Evolutionary conservation across 2,888 invertebrate genomes (phyloP).

Genomic region (Pachymerium ferrugineum): DNA sequence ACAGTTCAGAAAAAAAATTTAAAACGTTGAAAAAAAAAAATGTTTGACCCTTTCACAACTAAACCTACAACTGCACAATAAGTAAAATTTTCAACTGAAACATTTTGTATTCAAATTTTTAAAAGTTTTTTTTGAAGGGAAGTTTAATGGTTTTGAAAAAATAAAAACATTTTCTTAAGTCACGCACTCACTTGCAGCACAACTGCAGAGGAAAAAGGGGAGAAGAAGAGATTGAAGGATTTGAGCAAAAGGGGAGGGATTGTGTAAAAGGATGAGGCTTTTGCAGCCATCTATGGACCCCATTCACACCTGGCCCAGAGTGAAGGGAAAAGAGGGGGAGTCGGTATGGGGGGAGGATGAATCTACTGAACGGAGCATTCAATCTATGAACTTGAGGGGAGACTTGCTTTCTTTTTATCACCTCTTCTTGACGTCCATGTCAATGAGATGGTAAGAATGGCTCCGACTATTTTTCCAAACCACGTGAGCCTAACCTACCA

Average conservation of each 20-base stretch:
- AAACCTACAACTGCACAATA: too few species aligned
- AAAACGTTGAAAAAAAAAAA: neutral
- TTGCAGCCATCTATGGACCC: slow-evolving; percentile 25
- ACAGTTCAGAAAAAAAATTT: too few species aligned
- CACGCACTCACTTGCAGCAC: neutral
- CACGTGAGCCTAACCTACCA: slow-evolving; percentile 9
- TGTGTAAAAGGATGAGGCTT: slow-evolving; percentile 27
- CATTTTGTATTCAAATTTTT: too few species aligned
- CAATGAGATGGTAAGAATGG: slow-evolving; percentile 21
- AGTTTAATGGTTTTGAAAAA: too few species aligned
- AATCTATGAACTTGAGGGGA: slow-evolving; percentile 27
- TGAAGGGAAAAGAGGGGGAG: slow-evolving; percentile 21
- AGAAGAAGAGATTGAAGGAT: slow-evolving; percentile 16
- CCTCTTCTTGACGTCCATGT: slow-evolving; percentile 27
- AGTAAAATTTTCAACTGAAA: too few species aligned
- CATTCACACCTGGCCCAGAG: slow-evolving; percentile 17
- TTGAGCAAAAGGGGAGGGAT: slow-evolving; percentile 19
- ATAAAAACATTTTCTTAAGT: neutral
- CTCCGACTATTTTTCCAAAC: slow-evolving; percentile 10
- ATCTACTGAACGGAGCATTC: slow-evolving; percentile 23
- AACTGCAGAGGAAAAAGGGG: neutral
- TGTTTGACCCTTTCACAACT: too few species aligned
- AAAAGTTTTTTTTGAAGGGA: too few species aligned
- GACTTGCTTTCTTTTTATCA: slow-evolving; percentile 27
- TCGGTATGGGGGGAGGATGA: slow-evolving; percentile 2